Base-by-base conservation (phyloP, 2,113 vertebrate genomes). In the Dryoscopus gambensis region DNA sequence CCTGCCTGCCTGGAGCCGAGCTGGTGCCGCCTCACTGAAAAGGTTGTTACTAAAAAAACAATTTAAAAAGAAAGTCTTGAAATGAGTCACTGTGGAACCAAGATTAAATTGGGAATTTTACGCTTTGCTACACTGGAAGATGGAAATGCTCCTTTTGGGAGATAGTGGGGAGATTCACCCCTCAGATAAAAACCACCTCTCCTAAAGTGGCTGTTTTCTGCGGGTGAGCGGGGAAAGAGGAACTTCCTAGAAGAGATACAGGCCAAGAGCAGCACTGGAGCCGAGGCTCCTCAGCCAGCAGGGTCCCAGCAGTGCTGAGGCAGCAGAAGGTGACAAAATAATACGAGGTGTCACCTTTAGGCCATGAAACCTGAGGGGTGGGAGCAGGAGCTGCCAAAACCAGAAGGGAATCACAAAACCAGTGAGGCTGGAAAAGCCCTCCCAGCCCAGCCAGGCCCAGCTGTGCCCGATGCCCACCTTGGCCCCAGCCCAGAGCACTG, bases 211-310 rank as follows among this genome's bases (percentile, higher is more conserved):
- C 28, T 20, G 52, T 10, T 57, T 40, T 2, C 47, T 30, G 35
- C 10, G 27, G 25, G 28, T 17, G 57, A 30, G 1, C 15, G n/a
- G 39, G 2, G 2, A 16, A 49, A 33, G 39, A 52, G 24, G 49
- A 62, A 40, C 35, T 16, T 35, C 3, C 46, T 1, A 4, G 40
- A 59, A 17, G 2, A 69, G 40, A 22, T 0, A 12, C 18, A 24
- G 30, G 60, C 5, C 13, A 44, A 68, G 23, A 28, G 11, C 24
- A 75, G 47, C 33, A 7, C 22, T 1, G 21, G 21, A 39, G 18
- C 13, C 3, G 31, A n/a, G 50, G 60, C 13, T 78, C 5, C 59
- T 68, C 37, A 5, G 4, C 30, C n/a, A 25, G 28, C 7, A 46
- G 57, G 37, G 37, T 19, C 14, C 78, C 5, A 1, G 70, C 35